These are phyloP conservation scores for Lasioglossum villosulum DNA, from an alignment of 2,888 invertebrate species.

Conservation along the genomic window DNA sequence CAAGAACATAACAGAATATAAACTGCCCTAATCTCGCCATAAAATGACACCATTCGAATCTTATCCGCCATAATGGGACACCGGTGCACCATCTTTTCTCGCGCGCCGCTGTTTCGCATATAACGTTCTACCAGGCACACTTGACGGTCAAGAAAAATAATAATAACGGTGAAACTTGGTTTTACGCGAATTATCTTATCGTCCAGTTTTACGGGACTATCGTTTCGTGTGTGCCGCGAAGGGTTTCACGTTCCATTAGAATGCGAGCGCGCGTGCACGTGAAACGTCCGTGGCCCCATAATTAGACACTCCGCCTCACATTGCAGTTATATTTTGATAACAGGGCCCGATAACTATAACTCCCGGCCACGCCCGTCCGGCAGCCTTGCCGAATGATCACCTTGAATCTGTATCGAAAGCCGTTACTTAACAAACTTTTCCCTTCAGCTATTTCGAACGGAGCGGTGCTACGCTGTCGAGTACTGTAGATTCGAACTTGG, in stretches of 20 bases:
- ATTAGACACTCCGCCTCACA: slow-evolving; percentile 41
- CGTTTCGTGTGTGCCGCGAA: slow-evolving; percentile 30
- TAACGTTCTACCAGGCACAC: neutral
- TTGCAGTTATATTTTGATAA: slow-evolving; percentile 35
- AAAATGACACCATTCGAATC: neutral
- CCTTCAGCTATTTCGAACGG: neutral
- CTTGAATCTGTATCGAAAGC: neutral
- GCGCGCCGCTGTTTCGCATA: slow-evolving; percentile 1
- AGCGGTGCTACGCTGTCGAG: neutral
- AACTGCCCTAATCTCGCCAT: neutral
- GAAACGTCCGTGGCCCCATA: slow-evolving; percentile 25
- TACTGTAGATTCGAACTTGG: neutral
- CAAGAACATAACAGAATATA: neutral
- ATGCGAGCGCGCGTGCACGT: neutral
- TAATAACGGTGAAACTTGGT: slow-evolving; percentile 46
- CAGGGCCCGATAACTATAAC: slow-evolving; percentile 14
- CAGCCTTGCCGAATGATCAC: neutral
- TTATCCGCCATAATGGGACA: slow-evolving; percentile 1
- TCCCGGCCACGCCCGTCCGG: slow-evolving; percentile 13
- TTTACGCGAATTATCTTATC: slow-evolving; percentile 55
- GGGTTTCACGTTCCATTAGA: slow-evolving; percentile 24
- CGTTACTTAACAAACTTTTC: neutral
- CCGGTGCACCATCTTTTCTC: slow-evolving; percentile 25
- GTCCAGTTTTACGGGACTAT: slow-evolving; percentile 30
- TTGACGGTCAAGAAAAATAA: slow-evolving; percentile 6